These are phyloP conservation scores for Macrostomum lignano DNA, from an alignment of 1,140 invertebrate genomes.

Conservation along the genomic window DNA sequence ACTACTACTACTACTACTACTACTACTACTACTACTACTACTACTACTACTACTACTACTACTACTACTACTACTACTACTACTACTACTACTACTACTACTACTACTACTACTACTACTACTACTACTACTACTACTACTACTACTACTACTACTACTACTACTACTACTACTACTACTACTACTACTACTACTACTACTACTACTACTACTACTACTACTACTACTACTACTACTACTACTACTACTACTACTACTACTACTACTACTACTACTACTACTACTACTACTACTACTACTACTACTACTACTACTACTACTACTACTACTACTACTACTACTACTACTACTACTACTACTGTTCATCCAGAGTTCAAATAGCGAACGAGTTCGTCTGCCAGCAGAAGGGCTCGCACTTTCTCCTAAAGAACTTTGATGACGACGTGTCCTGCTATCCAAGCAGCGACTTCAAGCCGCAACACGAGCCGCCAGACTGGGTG, in stretches of 20 bases:
- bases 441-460: too few relatives aligned
- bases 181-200: slow-evolving; percentile 2
- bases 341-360: slow-evolving; percentile 5
- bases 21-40: slow-evolving; percentile 2
- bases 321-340: slow-evolving; percentile 3
- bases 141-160: slow-evolving; percentile 2
- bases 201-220: slow-evolving; percentile 2
- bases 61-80: slow-evolving; percentile 2
- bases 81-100: slow-evolving; percentile 2
- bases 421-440: too few relatives aligned
- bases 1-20: slow-evolving; percentile 2
- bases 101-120: slow-evolving; percentile 2
- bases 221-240: slow-evolving; percentile 2
- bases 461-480: too few relatives aligned
- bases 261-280: slow-evolving; percentile 2
- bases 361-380: too few relatives aligned
- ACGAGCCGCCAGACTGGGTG: too few relatives aligned
- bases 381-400: too few relatives aligned
- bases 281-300: slow-evolving; percentile 2
- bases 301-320: slow-evolving; percentile 2
- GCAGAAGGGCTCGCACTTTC: too few relatives aligned
- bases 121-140: slow-evolving; percentile 2
- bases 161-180: slow-evolving; percentile 2
- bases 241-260: slow-evolving; percentile 2
- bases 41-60: slow-evolving; percentile 2